These are phyloP conservation scores for Triops cancriformis DNA, from an alignment of 1,140 invertebrate genomes.

Conservation along the genomic window DNA sequence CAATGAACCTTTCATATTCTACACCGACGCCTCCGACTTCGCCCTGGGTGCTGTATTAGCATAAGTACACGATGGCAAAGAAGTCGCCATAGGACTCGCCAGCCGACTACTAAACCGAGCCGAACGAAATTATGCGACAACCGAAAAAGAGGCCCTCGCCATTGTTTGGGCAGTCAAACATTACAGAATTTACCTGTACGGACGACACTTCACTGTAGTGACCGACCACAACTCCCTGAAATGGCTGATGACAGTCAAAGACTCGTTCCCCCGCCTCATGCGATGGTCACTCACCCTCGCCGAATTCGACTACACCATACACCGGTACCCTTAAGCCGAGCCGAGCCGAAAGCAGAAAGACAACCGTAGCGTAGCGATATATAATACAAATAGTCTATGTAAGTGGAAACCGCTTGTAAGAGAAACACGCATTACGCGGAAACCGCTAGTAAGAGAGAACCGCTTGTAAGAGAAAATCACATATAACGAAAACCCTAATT, in stretches of 20 bases:
- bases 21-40: slow-evolving; percentile 29
- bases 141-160: slow-evolving; percentile 41
- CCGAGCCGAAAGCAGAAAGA: too few species aligned
- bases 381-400: too few species aligned
- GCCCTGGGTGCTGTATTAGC: slow-evolving; percentile 33
- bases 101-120: slow-evolving; percentile 34
- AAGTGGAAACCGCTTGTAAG: too few species aligned
- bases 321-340: too few species aligned
- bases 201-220: slow-evolving; percentile 37
- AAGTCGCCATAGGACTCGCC: slow-evolving; percentile 41
- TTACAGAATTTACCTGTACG: slow-evolving; percentile 37
- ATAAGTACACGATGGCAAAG: slow-evolving; percentile 34
- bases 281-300: too few species aligned
- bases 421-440: too few species aligned
- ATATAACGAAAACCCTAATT: too few species aligned
- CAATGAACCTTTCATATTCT: slow-evolving; percentile 35
- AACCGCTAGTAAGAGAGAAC: too few species aligned
- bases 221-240: slow-evolving; percentile 40
- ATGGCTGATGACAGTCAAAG: slow-evolving; percentile 38
- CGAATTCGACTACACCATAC: too few species aligned
- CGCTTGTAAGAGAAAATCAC: too few species aligned
- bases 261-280: slow-evolving; percentile 31
- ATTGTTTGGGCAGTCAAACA: slow-evolving; percentile 38
- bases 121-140: slow-evolving; percentile 38
- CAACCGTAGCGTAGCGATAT: too few species aligned